Percentiles rank a stretch among this genome's conserved stretches.
Conservation (phyloP, 92 coral and sea anemone genomes). For the Actinostola sp. region DNA sequence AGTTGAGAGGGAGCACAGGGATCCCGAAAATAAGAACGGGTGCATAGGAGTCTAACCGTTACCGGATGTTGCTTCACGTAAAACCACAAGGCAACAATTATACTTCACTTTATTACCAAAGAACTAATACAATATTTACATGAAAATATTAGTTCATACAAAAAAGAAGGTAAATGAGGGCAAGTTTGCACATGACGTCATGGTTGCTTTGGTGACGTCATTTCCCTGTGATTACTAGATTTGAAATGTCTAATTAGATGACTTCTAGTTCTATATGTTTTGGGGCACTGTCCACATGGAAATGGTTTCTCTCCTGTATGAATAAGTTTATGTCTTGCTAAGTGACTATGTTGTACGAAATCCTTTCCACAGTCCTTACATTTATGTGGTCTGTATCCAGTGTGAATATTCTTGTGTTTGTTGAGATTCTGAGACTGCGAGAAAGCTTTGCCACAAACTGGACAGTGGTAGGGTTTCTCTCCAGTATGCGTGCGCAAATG, state of each 20-base stretch:
- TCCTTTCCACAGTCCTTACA: constrained; percentile 57
- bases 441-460: constrained; percentile 27
- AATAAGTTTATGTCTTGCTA: constrained; percentile 41
- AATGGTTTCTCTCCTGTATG: constrained; percentile 60
- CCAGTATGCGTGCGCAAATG: constrained; percentile 34
- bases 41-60: too few species aligned
- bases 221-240: constrained; percentile 5
- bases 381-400: constrained; percentile 46
- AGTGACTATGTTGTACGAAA: constrained; percentile 39
- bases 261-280: constrained; percentile 29
- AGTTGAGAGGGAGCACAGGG: too few species aligned
- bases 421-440: constrained; percentile 32
- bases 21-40: too few species aligned
- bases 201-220: not conserved
- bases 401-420: constrained; percentile 57
- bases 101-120: too few species aligned
- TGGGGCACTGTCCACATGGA: constrained; percentile 44
- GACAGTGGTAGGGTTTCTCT: constrained; percentile 30
- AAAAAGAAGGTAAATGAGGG: not conserved
- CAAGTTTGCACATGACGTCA: not conserved
- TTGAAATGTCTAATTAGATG: constrained; percentile 21
- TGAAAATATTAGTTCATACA: not conserved
- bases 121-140: not conserved
- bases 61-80: too few species aligned
- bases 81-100: too few species aligned